Evolutionary conservation across 2,113 vertebrate species (phyloP).

Genomic region (Petromus typicus): DNA sequence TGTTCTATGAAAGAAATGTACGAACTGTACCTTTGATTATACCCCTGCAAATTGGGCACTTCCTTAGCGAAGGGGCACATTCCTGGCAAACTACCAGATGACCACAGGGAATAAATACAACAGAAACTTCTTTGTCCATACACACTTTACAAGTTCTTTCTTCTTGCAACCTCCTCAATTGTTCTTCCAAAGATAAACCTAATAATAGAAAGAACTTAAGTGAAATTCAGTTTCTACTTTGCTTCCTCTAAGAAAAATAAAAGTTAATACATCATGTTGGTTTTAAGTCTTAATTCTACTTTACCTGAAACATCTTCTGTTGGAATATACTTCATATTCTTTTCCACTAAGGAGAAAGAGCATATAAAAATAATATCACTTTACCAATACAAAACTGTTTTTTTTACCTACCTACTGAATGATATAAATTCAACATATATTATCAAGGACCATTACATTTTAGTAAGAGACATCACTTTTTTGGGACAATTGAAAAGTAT

Average conservation of each 20-base stretch:
- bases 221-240: slow-evolving; percentile 29
- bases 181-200: slow-evolving; percentile 92
- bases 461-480: neutral
- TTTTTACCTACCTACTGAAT: neutral
- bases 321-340: slow-evolving; percentile 94
- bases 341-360: slow-evolving; percentile 91
- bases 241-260: neutral
- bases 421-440: neutral
- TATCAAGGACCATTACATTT: neutral
- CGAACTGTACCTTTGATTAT: slow-evolving; percentile 92
- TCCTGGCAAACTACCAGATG: slow-evolving; percentile 92
- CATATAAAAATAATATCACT: slow-evolving; percentile 48
- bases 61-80: slow-evolving; percentile 91
- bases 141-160: slow-evolving; percentile 93
- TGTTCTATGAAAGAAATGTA: slow-evolving; percentile 89
- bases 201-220: slow-evolving; percentile 9
- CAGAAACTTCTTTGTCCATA: slow-evolving; percentile 93
- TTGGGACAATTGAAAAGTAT: neutral
- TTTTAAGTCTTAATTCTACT: slow-evolving; percentile 51
- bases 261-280: neutral
- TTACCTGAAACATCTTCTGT: slow-evolving; percentile 97
- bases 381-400: slow-evolving; percentile 7
- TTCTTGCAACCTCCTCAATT: slow-evolving; percentile 90
- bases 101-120: slow-evolving; percentile 93
- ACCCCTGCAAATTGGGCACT: slow-evolving; percentile 92